Percentiles rank a stretch among this genome's conserved stretches.
phyloP scores from a whole-genome alignment of 2,113 vertebrate genomes.

The Donacobius atricapilla region DNA sequence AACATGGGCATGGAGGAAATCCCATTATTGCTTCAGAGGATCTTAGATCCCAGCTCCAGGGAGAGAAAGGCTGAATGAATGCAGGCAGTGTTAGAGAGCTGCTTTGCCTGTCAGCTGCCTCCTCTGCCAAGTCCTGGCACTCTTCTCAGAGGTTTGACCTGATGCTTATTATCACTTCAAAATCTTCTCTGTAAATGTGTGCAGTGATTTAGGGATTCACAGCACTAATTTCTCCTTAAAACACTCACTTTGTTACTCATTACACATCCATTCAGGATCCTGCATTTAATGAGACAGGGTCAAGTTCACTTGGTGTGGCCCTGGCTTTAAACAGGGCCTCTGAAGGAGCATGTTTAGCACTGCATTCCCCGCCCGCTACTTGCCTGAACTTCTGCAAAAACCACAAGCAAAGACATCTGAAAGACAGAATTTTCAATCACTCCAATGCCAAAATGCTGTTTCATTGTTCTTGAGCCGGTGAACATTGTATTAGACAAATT shows the following conservation, averaged over 20 bases:
- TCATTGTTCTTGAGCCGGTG: not conserved
- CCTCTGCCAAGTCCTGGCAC: not conserved
- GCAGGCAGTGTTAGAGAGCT: not conserved
- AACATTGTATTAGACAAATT: not conserved
- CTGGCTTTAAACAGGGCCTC: not conserved
- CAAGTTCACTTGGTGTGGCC: not conserved
- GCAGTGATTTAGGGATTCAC: not conserved
- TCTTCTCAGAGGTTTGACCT: not conserved
- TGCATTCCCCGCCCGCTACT: not conserved
- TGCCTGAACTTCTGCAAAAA: not conserved
- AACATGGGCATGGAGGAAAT: not conserved
- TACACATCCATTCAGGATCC: not conserved
- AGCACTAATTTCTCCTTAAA: not conserved
- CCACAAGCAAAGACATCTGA: not conserved
- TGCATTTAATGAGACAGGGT: not conserved
- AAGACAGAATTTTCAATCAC: not conserved
- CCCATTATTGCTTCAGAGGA: rapidly evolving
- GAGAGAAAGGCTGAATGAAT: not conserved
- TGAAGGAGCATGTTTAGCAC: not conserved
- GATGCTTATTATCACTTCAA: not conserved
- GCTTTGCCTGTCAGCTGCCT: not conserved
- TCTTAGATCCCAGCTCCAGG: not conserved
- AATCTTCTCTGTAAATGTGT: not conserved
- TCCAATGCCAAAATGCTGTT: not conserved
- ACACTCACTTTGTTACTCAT: not conserved